Base-by-base conservation (phyloP, 2,888 invertebrate species). In the Andrena chrysosceles region DNA sequence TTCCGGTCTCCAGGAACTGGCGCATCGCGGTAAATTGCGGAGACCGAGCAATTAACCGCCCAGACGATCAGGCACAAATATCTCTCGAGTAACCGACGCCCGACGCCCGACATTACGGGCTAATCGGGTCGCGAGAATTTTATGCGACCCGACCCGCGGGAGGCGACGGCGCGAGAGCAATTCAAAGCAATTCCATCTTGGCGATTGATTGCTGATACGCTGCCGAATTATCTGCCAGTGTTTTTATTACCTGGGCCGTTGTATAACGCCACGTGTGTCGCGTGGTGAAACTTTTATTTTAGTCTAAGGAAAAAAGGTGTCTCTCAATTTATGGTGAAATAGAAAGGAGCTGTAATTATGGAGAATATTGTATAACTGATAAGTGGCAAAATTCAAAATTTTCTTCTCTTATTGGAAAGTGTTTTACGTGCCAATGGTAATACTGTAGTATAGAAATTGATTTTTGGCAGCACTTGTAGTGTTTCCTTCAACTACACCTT, bases 141-240 rank as follows among this genome's bases (percentile, higher is more conserved):
- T 13, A 42, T 42, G 42, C 42, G 42, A 13, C 4, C 59, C 78
- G 0, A 63, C 29, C 8, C 35, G 20, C 5, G 5, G 78, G 67
- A 10, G 31, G 16, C 20, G 20, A 33, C 26, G 20, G 56, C 64
- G 3, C 23, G 0, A 6, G 8, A 63, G 49, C 29, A 54, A 60
- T 67, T 56, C 69, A 7, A 48, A 69, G 35, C 10, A 69, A 77
- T 80, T 80, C 23, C 42, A 60, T 67, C 7, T 23, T 1, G 20
- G 1, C 13, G 16, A 56, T 81, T 52, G 63, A 80, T 60, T 63
- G 48, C 26, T 33, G 64, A 31, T 66, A 59, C 35, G 13, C n/a
- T 6, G 20, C n/a, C 66, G 59, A 80, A 71, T 80, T 80, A 77
- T 78, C 63, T 68, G 56, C 71, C 8, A 23, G 23, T 33, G 23